Evolutionary conservation across 64 coral and sea anemone species (phyloP).

Genomic region (Acropora tenuis): DNA sequence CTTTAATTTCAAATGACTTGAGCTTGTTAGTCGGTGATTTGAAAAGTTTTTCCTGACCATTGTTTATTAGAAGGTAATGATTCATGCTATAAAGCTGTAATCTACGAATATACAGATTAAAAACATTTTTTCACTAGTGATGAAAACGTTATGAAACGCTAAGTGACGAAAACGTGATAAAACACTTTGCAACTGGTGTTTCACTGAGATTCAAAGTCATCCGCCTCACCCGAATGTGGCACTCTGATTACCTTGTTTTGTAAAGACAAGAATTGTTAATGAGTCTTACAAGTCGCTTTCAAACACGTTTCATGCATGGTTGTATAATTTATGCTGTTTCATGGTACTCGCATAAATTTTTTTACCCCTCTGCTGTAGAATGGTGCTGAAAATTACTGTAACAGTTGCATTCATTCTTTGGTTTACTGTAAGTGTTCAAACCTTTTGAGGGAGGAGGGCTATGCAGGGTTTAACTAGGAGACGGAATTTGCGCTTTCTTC

Average conservation of each 20-base stretch:
- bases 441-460: too few relatives aligned
- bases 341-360: too few relatives aligned
- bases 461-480: too few relatives aligned
- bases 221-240: constrained; percentile 31
- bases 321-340: too few relatives aligned
- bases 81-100: constrained; percentile 41
- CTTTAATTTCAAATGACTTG: constrained; percentile 43
- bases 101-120: constrained; percentile 40
- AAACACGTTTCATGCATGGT: too few relatives aligned
- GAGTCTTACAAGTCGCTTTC: too few relatives aligned
- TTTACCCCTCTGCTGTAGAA: too few relatives aligned
- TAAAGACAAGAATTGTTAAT: too few relatives aligned
- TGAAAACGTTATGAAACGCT: background rate
- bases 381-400: too few relatives aligned
- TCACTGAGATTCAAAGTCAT: constrained; percentile 22
- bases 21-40: constrained; percentile 24
- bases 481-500: too few relatives aligned
- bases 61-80: constrained; percentile 40
- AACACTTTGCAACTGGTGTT: constrained; percentile 55
- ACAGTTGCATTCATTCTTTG: too few relatives aligned
- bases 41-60: constrained; percentile 30
- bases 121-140: constrained; percentile 18
- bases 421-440: too few relatives aligned
- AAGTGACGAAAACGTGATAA: constrained; percentile 38
- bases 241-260: constrained; percentile 26